These are phyloP conservation scores for Oikopleura albicans DNA, from an alignment of 23 tunicate species.

Conservation along the genomic window DNA sequence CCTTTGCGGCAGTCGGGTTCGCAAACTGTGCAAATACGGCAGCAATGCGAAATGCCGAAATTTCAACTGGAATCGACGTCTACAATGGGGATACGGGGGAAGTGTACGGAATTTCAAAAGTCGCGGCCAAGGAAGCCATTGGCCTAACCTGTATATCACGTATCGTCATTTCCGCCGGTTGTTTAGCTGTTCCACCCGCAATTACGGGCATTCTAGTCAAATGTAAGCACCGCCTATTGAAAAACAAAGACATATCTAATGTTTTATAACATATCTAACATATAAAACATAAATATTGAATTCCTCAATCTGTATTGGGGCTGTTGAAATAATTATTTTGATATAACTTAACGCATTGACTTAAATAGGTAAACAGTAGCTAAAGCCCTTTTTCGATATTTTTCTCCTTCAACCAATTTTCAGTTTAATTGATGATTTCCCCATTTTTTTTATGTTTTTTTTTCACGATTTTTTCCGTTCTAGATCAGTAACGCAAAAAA, in stretches of 20 bases:
- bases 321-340: too few species aligned
- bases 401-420: too few species aligned
- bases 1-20: slow-evolving; percentile 20
- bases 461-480: too few species aligned
- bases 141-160: slow-evolving; percentile 47
- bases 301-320: too few species aligned
- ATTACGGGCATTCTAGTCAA: slow-evolving; percentile 44
- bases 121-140: slow-evolving; percentile 69
- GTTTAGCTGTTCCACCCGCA: slow-evolving; percentile 46
- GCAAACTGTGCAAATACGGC: slow-evolving; percentile 67
- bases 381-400: too few species aligned
- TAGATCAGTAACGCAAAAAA: too few species aligned
- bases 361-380: too few species aligned
- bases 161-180: slow-evolving; percentile 58
- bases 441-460: too few species aligned
- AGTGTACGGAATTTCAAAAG: slow-evolving; percentile 66
- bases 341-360: too few species aligned
- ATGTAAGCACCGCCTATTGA: slow-evolving; percentile 25
- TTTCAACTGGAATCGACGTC: slow-evolving; percentile 68
- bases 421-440: too few species aligned
- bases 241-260: neutral
- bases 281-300: neutral
- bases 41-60: slow-evolving; percentile 54
- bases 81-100: slow-evolving; percentile 27
- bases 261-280: neutral